Conservation (phyloP, 1,140 invertebrate genomes). For the Manduca sexta region DNA sequence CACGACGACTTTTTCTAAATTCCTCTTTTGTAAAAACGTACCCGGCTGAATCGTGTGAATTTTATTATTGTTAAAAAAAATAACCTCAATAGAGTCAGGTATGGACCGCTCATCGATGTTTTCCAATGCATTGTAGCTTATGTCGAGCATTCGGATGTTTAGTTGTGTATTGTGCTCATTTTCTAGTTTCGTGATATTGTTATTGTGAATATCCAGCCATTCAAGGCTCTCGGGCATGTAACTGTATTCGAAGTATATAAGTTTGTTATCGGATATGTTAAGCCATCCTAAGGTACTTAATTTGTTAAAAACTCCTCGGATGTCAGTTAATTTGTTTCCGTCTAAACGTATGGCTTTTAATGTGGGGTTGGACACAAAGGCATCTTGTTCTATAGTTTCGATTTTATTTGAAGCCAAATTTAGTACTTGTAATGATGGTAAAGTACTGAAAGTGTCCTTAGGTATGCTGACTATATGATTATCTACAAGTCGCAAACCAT, state of each 20-base stretch:
- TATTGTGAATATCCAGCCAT: constrained; percentile 83
- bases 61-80: constrained; percentile 86
- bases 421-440: constrained; percentile 78
- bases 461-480: constrained; percentile 80
- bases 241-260: constrained; percentile 81
- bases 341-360: constrained; percentile 80
- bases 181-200: constrained; percentile 78
- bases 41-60: constrained; percentile 81
- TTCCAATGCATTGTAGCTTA: constrained; percentile 82
- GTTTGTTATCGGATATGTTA: constrained; percentile 81
- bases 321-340: constrained; percentile 78
- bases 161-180: constrained; percentile 88
- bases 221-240: constrained; percentile 79
- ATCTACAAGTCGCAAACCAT: constrained; percentile 78
- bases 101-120: constrained; percentile 80
- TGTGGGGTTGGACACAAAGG: constrained; percentile 78
- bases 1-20: constrained; percentile 84
- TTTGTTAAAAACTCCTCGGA: constrained; percentile 80
- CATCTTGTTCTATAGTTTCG: constrained; percentile 77
- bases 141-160: constrained; percentile 84
- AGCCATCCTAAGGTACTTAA: constrained; percentile 80
- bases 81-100: constrained; percentile 82
- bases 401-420: constrained; percentile 83
- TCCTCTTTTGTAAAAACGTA: constrained; percentile 82
- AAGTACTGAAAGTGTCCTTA: constrained; percentile 78